Conservation (phyloP, 2,888 invertebrate genomes). For the Cosmopolites sordidus region DNA sequence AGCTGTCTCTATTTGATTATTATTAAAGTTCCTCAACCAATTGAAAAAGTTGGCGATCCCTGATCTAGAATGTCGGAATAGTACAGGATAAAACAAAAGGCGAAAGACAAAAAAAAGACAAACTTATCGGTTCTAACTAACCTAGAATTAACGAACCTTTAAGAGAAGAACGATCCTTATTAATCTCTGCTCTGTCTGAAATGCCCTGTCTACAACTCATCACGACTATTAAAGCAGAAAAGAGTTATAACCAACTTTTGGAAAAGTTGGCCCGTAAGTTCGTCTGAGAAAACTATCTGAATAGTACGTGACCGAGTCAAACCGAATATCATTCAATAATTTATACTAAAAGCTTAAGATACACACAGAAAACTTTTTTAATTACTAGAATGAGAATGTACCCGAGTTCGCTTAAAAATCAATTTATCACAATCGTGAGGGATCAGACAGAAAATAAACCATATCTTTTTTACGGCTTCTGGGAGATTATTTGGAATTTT, state of each 20-base stretch:
- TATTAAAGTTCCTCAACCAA: too few species aligned
- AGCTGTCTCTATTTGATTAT: too few species aligned
- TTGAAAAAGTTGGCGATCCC: too few species aligned
- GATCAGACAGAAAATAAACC: background rate
- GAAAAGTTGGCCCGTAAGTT: background rate
- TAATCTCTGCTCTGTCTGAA: background rate
- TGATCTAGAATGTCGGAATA: too few species aligned
- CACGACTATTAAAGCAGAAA: background rate
- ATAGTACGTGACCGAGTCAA: background rate
- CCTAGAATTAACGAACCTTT: background rate
- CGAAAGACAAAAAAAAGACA: too few species aligned
- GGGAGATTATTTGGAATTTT: too few species aligned
- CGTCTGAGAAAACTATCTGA: background rate
- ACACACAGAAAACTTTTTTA: slow-evolving; percentile 1
- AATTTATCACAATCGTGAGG: background rate
- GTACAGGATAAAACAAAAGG: too few species aligned
- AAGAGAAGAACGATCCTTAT: background rate
- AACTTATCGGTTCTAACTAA: background rate
- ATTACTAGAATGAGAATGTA: background rate
- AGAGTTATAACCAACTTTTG: background rate
- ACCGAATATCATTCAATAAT: background rate
- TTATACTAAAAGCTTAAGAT: slow-evolving; percentile 2
- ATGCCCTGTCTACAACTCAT: background rate
- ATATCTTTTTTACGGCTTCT: too few species aligned
- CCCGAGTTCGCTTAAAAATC: background rate